Evolutionary conservation across 2,113 vertebrate species (phyloP), one percentile per base, ranked within the genome.

Genomic region (Chinchilla lanigera): DNA sequence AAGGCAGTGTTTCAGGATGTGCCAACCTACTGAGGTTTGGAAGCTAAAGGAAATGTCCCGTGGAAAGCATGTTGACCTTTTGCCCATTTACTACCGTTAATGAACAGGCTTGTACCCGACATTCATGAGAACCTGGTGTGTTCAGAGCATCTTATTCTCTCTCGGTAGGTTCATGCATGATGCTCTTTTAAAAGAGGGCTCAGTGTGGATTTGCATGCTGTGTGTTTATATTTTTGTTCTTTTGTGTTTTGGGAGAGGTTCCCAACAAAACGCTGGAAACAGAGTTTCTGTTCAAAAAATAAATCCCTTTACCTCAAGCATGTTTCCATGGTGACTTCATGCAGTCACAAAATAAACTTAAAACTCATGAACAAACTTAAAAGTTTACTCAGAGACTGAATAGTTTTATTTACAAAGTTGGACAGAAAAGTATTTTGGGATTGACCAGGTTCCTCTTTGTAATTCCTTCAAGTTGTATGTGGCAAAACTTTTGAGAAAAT

Each of bases 321-420:
- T 50, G n/a, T 86, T 44, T 89, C 86, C 24, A 22, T 50, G 41
- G 35, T 85, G 41, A 52, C 28, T 63, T 67, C 61, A 12, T n/a
- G 12, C 9, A 47, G 17, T 89, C 41, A n/a, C 5, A 2, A 83
- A 44, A n/a, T 84, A 50, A 63, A 52, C 28, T 22, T 44, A 33
- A 81, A 91, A 67, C 77, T 82, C 26, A 52, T 4, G 33, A 81
- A 38, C 65, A 50, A 83, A 58, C n/a, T 38, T 77, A 65, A 80
- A 84, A 47, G 33, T 67, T 61, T 85, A 58, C 65, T 67, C 7
- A 47, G 63, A n/a, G 19, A 52, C 7, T 73, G 8, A 81, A 69
- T 75, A 60, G 22, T 87, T 90, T 89, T 96, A 50, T 81, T 94
- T 52, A 75, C 41, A 58, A 33, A 96, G 90, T 35, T 90, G 1